These are phyloP conservation scores for Incurvaria masculella DNA, from an alignment of 2,888 invertebrate genomes.

Conservation along the genomic window DNA sequence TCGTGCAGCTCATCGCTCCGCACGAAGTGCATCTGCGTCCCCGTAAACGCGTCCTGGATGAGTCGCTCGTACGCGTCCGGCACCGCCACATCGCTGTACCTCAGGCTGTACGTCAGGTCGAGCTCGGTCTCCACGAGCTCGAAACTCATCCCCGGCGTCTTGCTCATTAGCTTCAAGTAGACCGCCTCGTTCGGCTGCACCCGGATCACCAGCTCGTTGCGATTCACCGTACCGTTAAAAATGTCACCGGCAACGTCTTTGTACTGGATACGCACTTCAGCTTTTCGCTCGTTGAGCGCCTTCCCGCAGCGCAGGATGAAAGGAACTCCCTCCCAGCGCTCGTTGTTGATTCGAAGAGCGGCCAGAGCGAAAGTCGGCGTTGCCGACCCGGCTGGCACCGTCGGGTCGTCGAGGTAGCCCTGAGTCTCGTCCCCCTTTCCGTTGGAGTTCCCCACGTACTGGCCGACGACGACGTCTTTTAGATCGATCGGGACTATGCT, in stretches of 20 bases:
- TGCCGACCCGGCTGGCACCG: conserved; percentile 83
- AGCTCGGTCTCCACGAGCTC: conserved; percentile 97
- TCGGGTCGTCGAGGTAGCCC: conserved; percentile 93
- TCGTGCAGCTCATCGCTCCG: conserved; percentile 94
- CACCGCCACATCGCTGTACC: conserved; percentile 81
- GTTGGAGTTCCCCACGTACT: conserved; percentile 89
- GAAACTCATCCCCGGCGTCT: conserved; percentile 96
- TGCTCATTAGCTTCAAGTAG: conserved; percentile 98
- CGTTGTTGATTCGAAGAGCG: conserved; percentile 87
- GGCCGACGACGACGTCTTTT: conserved; percentile 88
- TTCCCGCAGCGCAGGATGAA: conserved; percentile 97
- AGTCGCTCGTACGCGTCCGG: conserved; percentile 98
- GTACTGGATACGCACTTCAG: conserved; percentile 96
- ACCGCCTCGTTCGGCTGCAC: conserved; percentile 99
- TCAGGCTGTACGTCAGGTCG: conserved; percentile 90
- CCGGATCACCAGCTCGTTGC: conserved; percentile 96
- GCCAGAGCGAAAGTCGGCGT: conserved; percentile 96
- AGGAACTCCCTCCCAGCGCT: conserved; percentile 98
- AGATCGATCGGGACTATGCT: conserved; percentile 74
- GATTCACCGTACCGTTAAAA: conserved; percentile 82
- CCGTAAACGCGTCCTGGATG: conserved; percentile 96
- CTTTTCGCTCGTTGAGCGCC: conserved; percentile 97
- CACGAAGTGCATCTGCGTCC: conserved; percentile 99
- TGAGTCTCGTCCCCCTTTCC: conserved; percentile 74
- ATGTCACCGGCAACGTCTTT: conserved; percentile 98